Evolutionary conservation across 2,113 vertebrate genomes (phyloP).

Genomic region (Halcyon senegalensis): DNA sequence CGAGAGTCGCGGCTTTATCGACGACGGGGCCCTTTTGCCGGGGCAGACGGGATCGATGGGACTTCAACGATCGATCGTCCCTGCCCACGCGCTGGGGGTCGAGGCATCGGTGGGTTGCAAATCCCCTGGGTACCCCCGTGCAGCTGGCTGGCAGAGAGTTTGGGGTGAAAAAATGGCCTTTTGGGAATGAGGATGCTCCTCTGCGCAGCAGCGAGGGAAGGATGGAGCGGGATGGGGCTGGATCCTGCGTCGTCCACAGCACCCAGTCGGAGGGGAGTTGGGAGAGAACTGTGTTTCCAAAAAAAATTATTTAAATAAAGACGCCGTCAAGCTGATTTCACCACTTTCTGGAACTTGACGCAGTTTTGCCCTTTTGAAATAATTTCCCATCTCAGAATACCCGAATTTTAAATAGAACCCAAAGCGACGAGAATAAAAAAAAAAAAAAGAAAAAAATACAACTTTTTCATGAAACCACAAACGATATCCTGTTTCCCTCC

Average conservation of each 20-base stretch:
- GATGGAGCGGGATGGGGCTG: not conserved
- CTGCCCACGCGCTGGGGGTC: not conserved
- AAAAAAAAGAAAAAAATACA: not conserved
- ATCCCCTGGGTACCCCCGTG: not conserved
- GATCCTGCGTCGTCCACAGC: not conserved
- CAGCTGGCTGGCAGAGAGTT: fast-evolving
- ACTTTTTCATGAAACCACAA: constrained; percentile 29
- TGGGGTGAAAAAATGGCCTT: not conserved
- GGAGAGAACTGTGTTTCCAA: not conserved
- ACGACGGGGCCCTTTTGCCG: not conserved
- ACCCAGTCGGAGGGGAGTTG: not conserved
- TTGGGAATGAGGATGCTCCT: not conserved
- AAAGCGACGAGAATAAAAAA: not conserved
- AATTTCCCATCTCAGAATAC: constrained; percentile 11
- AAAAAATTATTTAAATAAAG: not conserved
- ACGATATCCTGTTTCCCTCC: constrained; percentile 42
- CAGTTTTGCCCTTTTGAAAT: constrained; percentile 23
- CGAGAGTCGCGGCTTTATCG: not conserved
- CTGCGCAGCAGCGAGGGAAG: fast-evolving
- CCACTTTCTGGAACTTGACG: not conserved
- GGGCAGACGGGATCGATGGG: constrained; percentile 27
- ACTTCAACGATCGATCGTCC: not conserved
- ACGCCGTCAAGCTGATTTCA: not conserved
- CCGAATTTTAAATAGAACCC: constrained; percentile 49
- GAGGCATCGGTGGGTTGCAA: not conserved